Evolutionary conservation across 2,113 vertebrate genomes (phyloP).

Genomic region (Platycercus adscitus): DNA sequence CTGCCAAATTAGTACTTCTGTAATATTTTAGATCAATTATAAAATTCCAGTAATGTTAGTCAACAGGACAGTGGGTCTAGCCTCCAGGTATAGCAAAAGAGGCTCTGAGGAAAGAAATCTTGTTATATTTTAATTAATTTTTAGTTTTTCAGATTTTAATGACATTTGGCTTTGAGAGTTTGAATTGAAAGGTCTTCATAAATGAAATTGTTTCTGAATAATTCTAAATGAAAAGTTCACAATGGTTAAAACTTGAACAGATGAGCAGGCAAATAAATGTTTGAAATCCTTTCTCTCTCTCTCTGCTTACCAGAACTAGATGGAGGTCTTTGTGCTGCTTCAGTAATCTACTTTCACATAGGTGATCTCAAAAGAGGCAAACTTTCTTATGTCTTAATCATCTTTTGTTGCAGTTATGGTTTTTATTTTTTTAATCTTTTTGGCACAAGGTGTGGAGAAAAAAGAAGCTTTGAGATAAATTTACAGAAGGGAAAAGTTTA

Average conservation of each 20-base stretch:
- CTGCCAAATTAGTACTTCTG: background rate
- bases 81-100: background rate
- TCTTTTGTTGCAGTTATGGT: background rate
- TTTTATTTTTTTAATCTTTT: background rate
- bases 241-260: background rate
- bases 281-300: background rate
- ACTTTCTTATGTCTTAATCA: background rate
- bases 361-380: background rate
- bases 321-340: background rate
- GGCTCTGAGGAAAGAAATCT: background rate
- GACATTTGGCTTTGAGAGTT: background rate
- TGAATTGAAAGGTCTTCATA: background rate
- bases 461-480: background rate
- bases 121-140: background rate
- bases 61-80: background rate
- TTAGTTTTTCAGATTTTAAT: background rate
- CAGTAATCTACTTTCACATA: background rate
- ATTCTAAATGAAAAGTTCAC: background rate
- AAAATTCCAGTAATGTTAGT: background rate
- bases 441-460: fast-evolving
- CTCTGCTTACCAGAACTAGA: background rate
- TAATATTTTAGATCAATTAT: background rate
- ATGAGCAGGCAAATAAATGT: background rate
- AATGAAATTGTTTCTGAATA: background rate
- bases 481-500: background rate